phyloP scores from a whole-genome alignment of 2,797 vertebrate species.

The Naso thynnoides region DNA sequence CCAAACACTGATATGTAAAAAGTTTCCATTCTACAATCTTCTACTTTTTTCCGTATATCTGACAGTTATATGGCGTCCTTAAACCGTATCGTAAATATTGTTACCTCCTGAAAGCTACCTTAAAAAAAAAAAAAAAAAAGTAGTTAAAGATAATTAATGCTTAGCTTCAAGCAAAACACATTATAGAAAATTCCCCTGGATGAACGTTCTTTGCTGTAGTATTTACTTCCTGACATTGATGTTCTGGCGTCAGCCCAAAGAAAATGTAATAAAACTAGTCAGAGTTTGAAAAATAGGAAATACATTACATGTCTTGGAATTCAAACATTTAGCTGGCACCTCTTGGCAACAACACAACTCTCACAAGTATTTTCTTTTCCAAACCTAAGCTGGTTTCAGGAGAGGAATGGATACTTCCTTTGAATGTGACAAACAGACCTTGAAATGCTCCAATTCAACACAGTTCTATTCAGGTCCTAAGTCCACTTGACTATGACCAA shows the following conservation, averaged over 20 bases:
- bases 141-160: not conserved
- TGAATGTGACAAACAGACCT: constrained; percentile 55
- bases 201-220: constrained; percentile 20
- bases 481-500: constrained; percentile 42
- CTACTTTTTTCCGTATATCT: not conserved
- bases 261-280: constrained; percentile 53
- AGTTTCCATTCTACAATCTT: not conserved
- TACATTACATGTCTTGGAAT: constrained; percentile 42
- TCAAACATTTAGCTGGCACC: constrained; percentile 14
- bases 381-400: constrained; percentile 28
- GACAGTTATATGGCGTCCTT: not conserved
- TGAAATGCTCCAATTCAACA: constrained; percentile 44
- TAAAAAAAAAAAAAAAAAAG: not conserved
- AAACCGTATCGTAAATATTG: not conserved
- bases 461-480: constrained; percentile 30
- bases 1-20: not conserved
- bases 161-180: constrained; percentile 26
- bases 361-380: constrained; percentile 29
- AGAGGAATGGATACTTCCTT: constrained; percentile 27
- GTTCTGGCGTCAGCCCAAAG: constrained; percentile 50
- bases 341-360: constrained; percentile 45
- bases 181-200: constrained; percentile 30
- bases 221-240: constrained; percentile 35
- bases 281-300: constrained; percentile 66
- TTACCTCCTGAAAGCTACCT: not conserved